Base-by-base conservation (phyloP, 2,888 invertebrate genomes). In the Machimus atricapillus region DNA sequence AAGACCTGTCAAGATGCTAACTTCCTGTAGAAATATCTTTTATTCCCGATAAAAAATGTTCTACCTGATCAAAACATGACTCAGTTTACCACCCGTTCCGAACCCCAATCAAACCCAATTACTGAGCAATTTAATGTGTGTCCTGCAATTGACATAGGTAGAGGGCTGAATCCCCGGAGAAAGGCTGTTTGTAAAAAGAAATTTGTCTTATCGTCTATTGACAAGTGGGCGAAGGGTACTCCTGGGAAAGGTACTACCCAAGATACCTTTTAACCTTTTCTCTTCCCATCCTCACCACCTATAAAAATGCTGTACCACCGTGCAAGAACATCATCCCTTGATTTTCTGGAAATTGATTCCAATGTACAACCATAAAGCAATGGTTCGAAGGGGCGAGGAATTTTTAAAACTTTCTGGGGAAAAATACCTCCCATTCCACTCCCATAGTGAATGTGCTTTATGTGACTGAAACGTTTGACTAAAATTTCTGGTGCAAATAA, bases 261-360 rank as follows among this genome's bases (percentile, higher is more conserved):
- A 66, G 66, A 66, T 66, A 66, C 66, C 12, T 27, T 66, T 66
- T 66, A 66, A 66, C 66, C 66, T 66, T 66, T 66, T 66, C 19
- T 27, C 27, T 8, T 12, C 9, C 27, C 5, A 19, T 23, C 14
- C 12, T 1, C 1, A 46, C 43, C 14, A 16, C 12, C 3, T 19
- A 66, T 66, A 27, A 23, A 27, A 23, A 66, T 27, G 66, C 9
- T 77, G 77, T 77, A 40, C 77, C 23, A 40, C 19, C 37, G 40
- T 34, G 76, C 76, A 31, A 8, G 76, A 19, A 37, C 77, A 77
- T 40, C 77, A 19, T 77, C 77, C 77, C 77, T 37, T 77, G 77
- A 23, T 77, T 77, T 77, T 77, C 77, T 77, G n/a, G 37, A 77
- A 77, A 77, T 77, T 77, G 77, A 40, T 77, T 77, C 40, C 77